Evolutionary conservation across 2,888 invertebrate species (phyloP).

Genomic region (Cheilosia scutellata): DNA sequence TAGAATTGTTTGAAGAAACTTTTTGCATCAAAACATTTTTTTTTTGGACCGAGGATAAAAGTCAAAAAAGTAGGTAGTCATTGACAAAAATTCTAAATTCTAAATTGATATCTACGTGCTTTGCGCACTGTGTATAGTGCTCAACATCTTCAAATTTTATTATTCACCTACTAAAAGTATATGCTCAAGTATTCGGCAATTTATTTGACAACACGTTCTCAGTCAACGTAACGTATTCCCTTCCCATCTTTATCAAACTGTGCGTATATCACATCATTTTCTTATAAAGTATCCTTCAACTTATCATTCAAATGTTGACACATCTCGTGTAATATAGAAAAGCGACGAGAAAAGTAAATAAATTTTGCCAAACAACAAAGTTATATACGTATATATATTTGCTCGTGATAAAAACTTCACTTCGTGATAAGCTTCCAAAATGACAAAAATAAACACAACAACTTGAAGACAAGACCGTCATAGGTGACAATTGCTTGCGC

Average conservation of each 20-base stretch:
- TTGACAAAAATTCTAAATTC: no score
- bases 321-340: conserved; percentile 18
- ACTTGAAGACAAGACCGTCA: conserved; percentile 49
- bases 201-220: background rate
- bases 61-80: no score
- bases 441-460: conserved; percentile 35
- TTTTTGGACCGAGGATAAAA: no score
- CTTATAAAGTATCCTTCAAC: conserved; percentile 4
- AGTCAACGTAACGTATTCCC: background rate
- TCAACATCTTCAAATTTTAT: no score
- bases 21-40: no score
- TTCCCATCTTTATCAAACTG: background rate
- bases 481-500: conserved; percentile 68
- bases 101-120: no score
- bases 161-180: no score
- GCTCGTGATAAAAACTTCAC: conserved; percentile 54
- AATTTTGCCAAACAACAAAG: conserved; percentile 39
- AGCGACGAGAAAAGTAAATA: conserved; percentile 41
- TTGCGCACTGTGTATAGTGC: no score
- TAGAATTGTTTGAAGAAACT: no score
- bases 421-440: conserved; percentile 66
- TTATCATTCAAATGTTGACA: conserved; percentile 47
- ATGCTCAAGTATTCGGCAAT: no score
- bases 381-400: background rate
- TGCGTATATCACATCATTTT: background rate